Base-by-base conservation (phyloP, 1,140 invertebrate genomes). In the Caenorhabditis brenneri region DNA sequence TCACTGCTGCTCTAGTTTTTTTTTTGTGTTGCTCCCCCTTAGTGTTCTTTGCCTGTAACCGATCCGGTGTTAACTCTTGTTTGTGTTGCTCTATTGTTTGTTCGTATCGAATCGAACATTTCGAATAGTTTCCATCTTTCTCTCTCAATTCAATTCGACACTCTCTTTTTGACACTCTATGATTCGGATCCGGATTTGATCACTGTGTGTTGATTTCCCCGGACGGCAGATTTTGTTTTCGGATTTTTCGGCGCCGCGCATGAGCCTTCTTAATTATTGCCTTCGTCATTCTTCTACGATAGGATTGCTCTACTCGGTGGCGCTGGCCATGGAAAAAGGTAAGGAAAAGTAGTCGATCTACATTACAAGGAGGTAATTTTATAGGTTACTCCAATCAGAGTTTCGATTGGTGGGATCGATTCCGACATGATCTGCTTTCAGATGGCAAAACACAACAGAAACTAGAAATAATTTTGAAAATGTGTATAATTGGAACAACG, bases 51-150 rank as follows among this genome's bases (percentile, higher is more conserved):
- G 15, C 15, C 10, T 74, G 65, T 74, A 74, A 74, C 65, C 65
- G 36, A 74, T 74, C 65, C 36, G 16, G 65, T 74, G 65, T 74
- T 74, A 42, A 74, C 65, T 42, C 12, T 42, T 46, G 36, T 46
- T 74, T 74, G 65, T 74, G 6, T 74, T 42, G 36, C 19, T 22
- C 6, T n/a, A 6, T 24, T 74, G 65, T 74, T 74, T 74, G 65
- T 74, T 74, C 65, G 65, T 42, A 74, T 74, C 65, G 65, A 74
- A 74, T 74, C 36, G 65, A 74, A 74, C 65, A 74, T 74, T 74
- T 74, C 65, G n/a, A 74, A 46, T 74, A 42, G 36, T 74, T 74
- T 74, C 53, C 39, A 5, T 12, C 39, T 12, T 42, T 12, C 39
- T 12, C 39, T 6, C 53, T 10, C 36, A 42, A 33, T 60, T 74